Evolutionary conservation across 2,888 invertebrate species (phyloP).

Genomic region (Drosophila mercatorum): DNA sequence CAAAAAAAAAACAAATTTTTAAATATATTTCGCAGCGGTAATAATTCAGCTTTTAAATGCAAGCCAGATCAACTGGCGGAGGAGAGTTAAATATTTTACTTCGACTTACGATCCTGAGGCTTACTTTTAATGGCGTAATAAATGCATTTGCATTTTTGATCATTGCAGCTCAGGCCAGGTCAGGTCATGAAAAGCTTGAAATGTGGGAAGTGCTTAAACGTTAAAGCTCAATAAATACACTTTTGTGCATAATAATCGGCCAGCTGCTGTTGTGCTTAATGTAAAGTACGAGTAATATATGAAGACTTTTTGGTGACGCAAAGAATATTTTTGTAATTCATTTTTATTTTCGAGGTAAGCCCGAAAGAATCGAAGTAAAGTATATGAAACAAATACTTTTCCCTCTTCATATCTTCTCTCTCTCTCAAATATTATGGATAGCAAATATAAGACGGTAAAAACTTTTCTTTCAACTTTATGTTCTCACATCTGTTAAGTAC

Average conservation of each 20-base stretch:
- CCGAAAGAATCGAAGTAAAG: too few species aligned
- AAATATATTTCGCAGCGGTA: background rate
- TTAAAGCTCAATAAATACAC: background rate
- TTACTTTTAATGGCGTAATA: background rate
- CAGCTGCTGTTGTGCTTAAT: background rate
- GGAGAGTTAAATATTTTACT: background rate
- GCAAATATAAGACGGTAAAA: background rate
- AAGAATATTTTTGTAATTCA: too few species aligned
- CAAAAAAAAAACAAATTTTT: background rate
- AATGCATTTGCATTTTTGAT: background rate
- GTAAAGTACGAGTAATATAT: too few species aligned
- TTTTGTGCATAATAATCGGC: too few species aligned
- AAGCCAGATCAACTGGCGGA: background rate
- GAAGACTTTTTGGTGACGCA: too few species aligned
- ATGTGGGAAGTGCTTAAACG: background rate
- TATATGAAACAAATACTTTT: too few species aligned
- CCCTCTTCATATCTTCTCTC: too few species aligned
- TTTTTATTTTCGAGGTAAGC: too few species aligned
- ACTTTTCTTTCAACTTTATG: background rate
- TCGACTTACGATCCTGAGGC: background rate
- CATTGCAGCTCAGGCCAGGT: background rate
- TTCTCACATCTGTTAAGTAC: background rate
- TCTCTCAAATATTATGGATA: too few species aligned
- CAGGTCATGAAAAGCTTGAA: background rate
- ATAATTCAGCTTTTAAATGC: background rate